These are phyloP conservation scores for Drosophila ercepeae DNA, from an alignment of 1,140 invertebrate genomes.

Conservation along the genomic window DNA sequence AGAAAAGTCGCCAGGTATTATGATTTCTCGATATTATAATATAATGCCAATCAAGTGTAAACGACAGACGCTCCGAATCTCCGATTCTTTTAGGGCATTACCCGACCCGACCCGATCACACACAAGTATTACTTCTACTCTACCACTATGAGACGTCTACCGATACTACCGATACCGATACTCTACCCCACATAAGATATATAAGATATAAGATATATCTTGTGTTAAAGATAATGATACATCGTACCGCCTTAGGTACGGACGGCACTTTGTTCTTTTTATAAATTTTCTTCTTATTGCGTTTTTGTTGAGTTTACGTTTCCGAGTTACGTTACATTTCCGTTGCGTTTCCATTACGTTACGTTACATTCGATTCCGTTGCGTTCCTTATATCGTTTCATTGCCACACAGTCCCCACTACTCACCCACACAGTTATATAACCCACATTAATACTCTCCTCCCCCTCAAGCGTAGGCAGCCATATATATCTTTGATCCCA, in stretches of 20 bases:
- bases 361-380: constrained; percentile 70
- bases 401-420: constrained; percentile 30
- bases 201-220: constrained; percentile 6
- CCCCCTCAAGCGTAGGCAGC: constrained; percentile 31
- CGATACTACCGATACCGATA: constrained; percentile 23
- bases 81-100: constrained; percentile 77
- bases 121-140: constrained; percentile 29
- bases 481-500: constrained; percentile 23
- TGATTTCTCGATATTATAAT: constrained; percentile 29
- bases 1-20: constrained; percentile 18
- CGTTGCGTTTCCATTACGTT: constrained; percentile 76
- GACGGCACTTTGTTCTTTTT: constrained; percentile 78
- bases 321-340: constrained; percentile 73
- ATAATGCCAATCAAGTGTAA: neutral
- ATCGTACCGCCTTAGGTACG: constrained; percentile 71
- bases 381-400: constrained; percentile 49
- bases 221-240: constrained; percentile 20
- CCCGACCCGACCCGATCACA: constrained; percentile 57
- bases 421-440: constrained; percentile 21
- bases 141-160: constrained; percentile 26
- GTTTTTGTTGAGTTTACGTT: constrained; percentile 80
- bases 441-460: constrained; percentile 8
- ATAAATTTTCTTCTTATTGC: constrained; percentile 78
- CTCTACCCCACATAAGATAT: constrained; percentile 26
- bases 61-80: constrained; percentile 56